A percentile compares a stretch with the other conserved stretches of the same genome.
phyloP scores from a whole-genome alignment of 2,113 vertebrate species.

The Dicrurus megarhynchus region DNA sequence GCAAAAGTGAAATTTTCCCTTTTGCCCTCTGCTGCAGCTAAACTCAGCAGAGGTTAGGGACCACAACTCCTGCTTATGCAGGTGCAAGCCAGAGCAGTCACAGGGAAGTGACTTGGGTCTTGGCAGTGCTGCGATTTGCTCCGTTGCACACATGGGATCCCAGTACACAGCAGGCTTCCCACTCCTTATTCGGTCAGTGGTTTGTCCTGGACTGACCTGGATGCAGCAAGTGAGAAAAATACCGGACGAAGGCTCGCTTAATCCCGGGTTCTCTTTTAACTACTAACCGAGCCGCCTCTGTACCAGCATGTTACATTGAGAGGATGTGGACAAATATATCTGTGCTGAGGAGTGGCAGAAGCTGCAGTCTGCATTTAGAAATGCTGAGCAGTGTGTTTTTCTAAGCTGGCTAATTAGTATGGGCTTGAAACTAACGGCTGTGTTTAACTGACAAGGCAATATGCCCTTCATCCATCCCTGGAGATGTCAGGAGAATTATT shows the following conservation, averaged over 20 bases:
- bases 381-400: conserved; percentile 30
- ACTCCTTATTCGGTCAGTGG: not conserved
- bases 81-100: not conserved
- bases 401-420: conserved; percentile 54
- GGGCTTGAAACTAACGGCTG: conserved; percentile 40
- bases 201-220: conserved; percentile 56
- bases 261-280: conserved; percentile 5
- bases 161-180: not conserved
- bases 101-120: not conserved
- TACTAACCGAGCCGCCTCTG: not conserved
- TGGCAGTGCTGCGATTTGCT: not conserved
- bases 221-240: conserved; percentile 40
- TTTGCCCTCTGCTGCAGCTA: not conserved
- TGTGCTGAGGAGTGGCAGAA: conserved; percentile 35
- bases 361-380: conserved; percentile 18
- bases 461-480: conserved; percentile 37
- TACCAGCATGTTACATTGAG: not conserved
- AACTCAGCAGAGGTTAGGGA: not conserved
- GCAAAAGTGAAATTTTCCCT: not conserved
- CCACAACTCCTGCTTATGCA: not conserved
- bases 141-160: not conserved
- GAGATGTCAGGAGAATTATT: conserved; percentile 33
- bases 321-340: conserved; percentile 56
- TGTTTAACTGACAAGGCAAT: conserved; percentile 53
- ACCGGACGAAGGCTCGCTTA: not conserved